Conservation (phyloP, 2,888 invertebrate species). For the Argyresthia goedartella region DNA sequence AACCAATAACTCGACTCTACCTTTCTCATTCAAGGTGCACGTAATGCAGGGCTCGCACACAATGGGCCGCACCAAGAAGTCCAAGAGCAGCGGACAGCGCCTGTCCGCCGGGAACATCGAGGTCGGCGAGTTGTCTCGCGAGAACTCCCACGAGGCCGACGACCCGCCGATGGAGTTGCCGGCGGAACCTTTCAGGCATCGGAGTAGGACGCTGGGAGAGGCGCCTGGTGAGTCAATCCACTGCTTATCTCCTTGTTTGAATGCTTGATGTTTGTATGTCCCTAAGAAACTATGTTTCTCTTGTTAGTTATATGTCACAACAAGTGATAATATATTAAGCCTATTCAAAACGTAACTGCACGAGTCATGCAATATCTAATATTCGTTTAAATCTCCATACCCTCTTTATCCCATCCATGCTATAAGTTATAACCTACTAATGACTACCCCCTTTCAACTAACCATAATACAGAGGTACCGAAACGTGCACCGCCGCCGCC, state of each 20-base stretch:
- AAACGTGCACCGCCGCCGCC: constrained; percentile 41
- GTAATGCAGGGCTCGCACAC: constrained; percentile 85
- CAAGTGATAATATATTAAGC: too few relatives aligned
- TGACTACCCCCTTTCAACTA: background rate
- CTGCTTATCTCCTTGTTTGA: too few relatives aligned
- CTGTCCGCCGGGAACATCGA: constrained; percentile 89
- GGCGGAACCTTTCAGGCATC: constrained; percentile 75
- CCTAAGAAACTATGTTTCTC: too few relatives aligned
- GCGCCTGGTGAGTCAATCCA: constrained; percentile 70
- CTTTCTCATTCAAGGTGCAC: constrained; percentile 53
- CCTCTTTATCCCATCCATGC: too few relatives aligned
- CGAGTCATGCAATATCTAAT: too few relatives aligned
- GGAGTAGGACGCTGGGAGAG: constrained; percentile 94
- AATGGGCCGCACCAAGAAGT: constrained; percentile 84
- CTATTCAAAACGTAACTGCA: too few relatives aligned
- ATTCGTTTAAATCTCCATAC: too few relatives aligned
- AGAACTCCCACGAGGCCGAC: constrained; percentile 79
- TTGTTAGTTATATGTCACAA: too few relatives aligned
- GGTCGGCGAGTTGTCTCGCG: constrained; percentile 80
- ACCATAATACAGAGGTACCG: constrained; percentile 11
- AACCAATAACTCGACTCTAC: too few relatives aligned
- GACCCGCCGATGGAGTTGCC: constrained; percentile 44
- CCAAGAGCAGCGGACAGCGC: constrained; percentile 82
- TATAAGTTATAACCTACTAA: too few relatives aligned
- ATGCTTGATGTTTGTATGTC: too few relatives aligned